Evolutionary conservation across 2,113 vertebrate genomes (phyloP).

Genomic region (Rostratula benghalensis): DNA sequence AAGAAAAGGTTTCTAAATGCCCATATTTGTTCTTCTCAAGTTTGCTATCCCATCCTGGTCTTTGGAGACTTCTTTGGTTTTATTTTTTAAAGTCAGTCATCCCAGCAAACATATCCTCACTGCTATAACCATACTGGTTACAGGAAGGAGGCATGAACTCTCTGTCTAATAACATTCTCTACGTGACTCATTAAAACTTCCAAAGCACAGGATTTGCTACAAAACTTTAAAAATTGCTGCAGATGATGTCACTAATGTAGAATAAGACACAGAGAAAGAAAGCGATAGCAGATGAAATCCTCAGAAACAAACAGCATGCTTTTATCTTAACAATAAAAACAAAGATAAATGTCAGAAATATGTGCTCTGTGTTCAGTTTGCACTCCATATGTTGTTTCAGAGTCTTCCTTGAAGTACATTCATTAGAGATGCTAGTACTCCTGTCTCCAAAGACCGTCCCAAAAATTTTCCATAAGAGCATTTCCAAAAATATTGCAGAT

Average conservation of each 20-base stretch:
- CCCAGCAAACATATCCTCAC: neutral
- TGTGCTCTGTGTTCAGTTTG: conserved; percentile 5
- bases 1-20: neutral
- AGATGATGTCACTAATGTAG: neutral
- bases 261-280: neutral
- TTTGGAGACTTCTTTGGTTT: neutral
- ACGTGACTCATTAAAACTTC: neutral
- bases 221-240: neutral
- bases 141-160: neutral
- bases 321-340: conserved; percentile 55
- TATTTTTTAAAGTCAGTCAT: neutral
- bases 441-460: neutral
- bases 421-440: neutral
- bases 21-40: neutral
- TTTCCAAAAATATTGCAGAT: neutral
- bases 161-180: neutral
- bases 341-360: conserved; percentile 47
- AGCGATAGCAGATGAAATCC: neutral
- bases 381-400: conserved; percentile 31
- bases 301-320: conserved; percentile 27
- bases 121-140: neutral
- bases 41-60: neutral
- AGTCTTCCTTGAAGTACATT: conserved; percentile 12
- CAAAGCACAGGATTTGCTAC: neutral
- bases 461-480: neutral